Evolutionary conservation across 1,140 invertebrate species (phyloP), one percentile per base, ranked within the genome.

Genomic region (Aphelinus atriplicis): DNA sequence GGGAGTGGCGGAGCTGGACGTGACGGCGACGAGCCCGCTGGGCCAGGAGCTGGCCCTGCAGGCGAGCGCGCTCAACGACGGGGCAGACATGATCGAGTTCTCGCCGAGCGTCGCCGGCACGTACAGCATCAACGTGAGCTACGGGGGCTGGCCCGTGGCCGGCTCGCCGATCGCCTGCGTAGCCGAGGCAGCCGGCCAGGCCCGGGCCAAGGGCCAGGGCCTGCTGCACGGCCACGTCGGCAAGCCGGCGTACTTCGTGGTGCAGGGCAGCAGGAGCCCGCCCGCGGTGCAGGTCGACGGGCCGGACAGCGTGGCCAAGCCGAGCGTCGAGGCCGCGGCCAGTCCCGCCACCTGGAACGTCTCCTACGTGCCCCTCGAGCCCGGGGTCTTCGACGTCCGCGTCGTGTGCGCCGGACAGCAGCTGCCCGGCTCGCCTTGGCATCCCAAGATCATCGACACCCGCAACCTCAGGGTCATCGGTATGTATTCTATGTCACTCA

Each of bases 1-100:
- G 60, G 97, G 97, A 7, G 91, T 94, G 73, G 96, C 97, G 1
- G 95, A 98, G 78, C 87, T 98, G 70, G 95, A 97, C 81, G 93
- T 98, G 1, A 93, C 94, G 63, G 94, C 97, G 2, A 93, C 94
- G 51, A 95, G 95, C 79, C 97, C 97, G 2, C 90, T 94, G n/a
- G 95, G 96, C 42, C 92, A 95, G 81, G 93, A 94, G 76, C 85
- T 98, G 48, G 94, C 95, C 0, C 90, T 97, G 1, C 92, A 96
- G 82, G 91, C 96, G 6, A 92, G 91, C 65, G 90, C 92, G 9
- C 90, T 94, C 6, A 90, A 91, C 48, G 94, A 95, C 73, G 92
- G 94, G 79, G 89, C 92, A 26, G 91, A 93, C 79, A 89, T 93
- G 79, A 92, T 98, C 62, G 94, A 96, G 80, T 95, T 98, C 82